These are phyloP conservation scores for Glaucomys volans DNA, from an alignment of 2,113 vertebrate species.

Conservation along the genomic window DNA sequence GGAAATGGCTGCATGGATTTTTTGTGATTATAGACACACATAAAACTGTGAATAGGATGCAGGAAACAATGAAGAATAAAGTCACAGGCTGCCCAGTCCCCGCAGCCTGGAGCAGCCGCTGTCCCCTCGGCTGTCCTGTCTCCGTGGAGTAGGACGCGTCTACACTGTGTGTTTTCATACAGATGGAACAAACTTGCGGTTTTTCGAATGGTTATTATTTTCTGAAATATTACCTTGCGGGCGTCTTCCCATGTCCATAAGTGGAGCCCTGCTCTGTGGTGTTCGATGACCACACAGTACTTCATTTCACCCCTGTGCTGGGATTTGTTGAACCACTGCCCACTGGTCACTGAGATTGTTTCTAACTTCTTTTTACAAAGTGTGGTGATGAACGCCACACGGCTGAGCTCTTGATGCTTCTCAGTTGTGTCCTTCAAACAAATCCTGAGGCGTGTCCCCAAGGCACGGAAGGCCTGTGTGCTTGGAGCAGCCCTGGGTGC, in stretches of 20 bases:
- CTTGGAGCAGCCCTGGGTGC: background rate
- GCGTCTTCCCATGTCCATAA: slow-evolving; percentile 60
- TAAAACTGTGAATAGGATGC: background rate
- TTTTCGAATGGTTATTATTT: slow-evolving; percentile 61
- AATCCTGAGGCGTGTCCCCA: background rate
- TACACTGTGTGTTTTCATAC: background rate
- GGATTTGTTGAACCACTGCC: background rate
- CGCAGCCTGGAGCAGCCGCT: background rate
- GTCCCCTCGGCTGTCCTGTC: background rate
- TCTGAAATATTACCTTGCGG: slow-evolving; percentile 62
- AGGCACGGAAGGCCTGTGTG: background rate
- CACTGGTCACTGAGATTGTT: background rate
- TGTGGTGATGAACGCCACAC: background rate
- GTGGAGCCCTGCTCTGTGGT: background rate
- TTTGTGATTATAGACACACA: background rate
- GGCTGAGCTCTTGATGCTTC: background rate
- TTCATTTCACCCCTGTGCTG: background rate
- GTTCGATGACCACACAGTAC: background rate
- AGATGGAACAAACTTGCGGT: background rate
- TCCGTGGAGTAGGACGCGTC: background rate
- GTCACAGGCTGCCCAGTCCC: background rate
- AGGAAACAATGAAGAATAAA: background rate
- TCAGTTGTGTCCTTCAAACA: background rate
- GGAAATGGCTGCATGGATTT: background rate
- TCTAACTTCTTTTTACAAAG: background rate